Conservation (phyloP, 2,888 invertebrate species). For the Alentia gelatinosa region DNA sequence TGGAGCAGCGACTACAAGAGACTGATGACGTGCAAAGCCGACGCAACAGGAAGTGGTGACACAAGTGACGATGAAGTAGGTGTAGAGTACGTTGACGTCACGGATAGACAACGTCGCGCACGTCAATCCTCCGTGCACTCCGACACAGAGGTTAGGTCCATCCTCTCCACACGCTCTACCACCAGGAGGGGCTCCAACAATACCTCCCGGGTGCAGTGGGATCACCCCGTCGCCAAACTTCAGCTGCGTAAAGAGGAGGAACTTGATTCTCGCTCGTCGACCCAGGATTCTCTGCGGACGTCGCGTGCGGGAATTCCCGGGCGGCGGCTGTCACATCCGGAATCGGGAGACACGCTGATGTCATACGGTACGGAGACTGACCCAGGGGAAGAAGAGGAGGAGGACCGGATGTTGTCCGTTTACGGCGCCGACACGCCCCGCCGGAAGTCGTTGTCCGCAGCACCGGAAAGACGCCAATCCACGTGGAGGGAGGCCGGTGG, state of each 20-base stretch:
- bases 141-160: background rate
- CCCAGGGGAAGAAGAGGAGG: too few relatives aligned
- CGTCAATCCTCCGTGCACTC: background rate
- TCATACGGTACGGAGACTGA: too few relatives aligned
- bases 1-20: background rate
- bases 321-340: background rate
- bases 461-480: background rate
- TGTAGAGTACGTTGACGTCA: background rate
- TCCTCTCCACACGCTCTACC: background rate
- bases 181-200: background rate
- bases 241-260: background rate
- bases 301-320: background rate
- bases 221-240: background rate
- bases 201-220: slow-evolving; percentile 4
- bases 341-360: background rate
- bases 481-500: background rate
- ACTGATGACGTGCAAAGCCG: background rate
- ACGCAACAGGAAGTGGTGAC: background rate
- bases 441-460: background rate
- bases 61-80: background rate
- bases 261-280: background rate
- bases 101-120: background rate
- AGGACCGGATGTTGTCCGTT: background rate
- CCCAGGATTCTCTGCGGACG: background rate
- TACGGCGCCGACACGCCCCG: background rate